Base-by-base conservation (phyloP, 92 coral and sea anemone species). In the Siderastrea radians region DNA sequence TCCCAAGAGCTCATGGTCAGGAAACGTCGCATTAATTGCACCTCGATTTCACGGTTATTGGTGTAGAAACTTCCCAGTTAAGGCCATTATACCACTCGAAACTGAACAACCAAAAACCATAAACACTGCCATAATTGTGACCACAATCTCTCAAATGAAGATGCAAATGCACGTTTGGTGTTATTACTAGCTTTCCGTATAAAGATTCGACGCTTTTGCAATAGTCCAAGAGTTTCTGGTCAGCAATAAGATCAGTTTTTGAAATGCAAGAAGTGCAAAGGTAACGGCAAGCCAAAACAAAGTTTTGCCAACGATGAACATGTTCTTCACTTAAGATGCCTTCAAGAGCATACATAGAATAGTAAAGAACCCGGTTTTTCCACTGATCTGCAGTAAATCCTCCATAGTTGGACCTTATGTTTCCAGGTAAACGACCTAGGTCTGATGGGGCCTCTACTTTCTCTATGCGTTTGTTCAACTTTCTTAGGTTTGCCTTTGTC, bases 111-210 rank as follows among this genome's bases (percentile, higher is more conserved):
- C 38, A 26, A 26, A 26, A 26, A 26, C 38, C 38, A 26, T 26
- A 26, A 26, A 26, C 38, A 26, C 38, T 26, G 38, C 38, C 38
- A 0, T 26, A 63, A 47, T 54, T 84, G 14, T 72, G 72, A 68
- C 69, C 65, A 38, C 88, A 84, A 1, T 72, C 68, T 12, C 66
- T 84, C 2, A 73, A 14, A 17, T 84, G 88, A 47, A 84, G 76
- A 16, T 84, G 81, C 7, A 84, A 71, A 54, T 84, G 81, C 68
- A 84, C 73, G 54, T 84, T 84, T 1, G 88, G 72, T 6, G 88
- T 84, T 7, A 84, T 60, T 1, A 61, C 77, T 2, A 57, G 6
- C 64, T 82, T 82, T 15, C 86, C 78, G 38, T 82, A 82, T 7
- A 69, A 14, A 15, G n/a, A 4, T 68, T 82, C 78, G 4, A 82